Percentiles rank a stretch among this genome's conserved stretches.
phyloP scores from a whole-genome alignment of 1,140 invertebrate species.

The Drosophila kepulauana region DNA sequence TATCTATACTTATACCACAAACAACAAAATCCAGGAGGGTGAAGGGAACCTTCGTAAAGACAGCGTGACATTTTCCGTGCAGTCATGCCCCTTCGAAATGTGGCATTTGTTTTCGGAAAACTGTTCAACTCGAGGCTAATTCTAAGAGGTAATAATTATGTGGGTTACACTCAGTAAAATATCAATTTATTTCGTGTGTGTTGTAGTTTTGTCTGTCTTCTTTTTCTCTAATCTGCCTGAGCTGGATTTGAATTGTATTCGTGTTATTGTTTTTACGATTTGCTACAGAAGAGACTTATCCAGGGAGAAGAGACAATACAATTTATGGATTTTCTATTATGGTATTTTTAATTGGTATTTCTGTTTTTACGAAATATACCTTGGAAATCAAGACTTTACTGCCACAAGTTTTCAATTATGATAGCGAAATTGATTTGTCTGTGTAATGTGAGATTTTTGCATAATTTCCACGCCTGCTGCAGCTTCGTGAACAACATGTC shows the following conservation, averaged over 20 bases:
- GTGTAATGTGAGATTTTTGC: not conserved
- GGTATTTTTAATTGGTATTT: no score
- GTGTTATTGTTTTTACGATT: no score
- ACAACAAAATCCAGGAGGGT: conserved; percentile 25
- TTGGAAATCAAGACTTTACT: no score
- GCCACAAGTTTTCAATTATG: not conserved
- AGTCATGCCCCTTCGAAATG: conserved; percentile 42
- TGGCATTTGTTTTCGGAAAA: conserved; percentile 31
- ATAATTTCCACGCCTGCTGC: conserved; percentile 7
- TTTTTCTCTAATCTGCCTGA: conserved; percentile 3
- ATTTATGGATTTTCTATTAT: no score
- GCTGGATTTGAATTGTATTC: conserved; percentile 1
- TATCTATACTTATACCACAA: conserved; percentile 20
- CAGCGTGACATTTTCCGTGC: conserved; percentile 67
- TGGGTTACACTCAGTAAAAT: conserved; percentile 57
- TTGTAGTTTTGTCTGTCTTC: conserved; percentile 19
- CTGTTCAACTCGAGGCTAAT: conserved; percentile 10
- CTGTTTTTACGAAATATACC: no score
- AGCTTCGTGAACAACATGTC: conserved; percentile 9
- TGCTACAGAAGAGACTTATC: no score
- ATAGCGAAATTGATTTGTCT: not conserved
- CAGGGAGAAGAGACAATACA: no score
- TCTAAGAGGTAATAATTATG: conserved; percentile 70
- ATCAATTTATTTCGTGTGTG: conserved; percentile 13
- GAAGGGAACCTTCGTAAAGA: conserved; percentile 54